A percentile compares a stretch with the other conserved stretches of the same genome.
Conservation (phyloP, 2,113 vertebrate genomes). For the Chaenogobius annularis region DNA sequence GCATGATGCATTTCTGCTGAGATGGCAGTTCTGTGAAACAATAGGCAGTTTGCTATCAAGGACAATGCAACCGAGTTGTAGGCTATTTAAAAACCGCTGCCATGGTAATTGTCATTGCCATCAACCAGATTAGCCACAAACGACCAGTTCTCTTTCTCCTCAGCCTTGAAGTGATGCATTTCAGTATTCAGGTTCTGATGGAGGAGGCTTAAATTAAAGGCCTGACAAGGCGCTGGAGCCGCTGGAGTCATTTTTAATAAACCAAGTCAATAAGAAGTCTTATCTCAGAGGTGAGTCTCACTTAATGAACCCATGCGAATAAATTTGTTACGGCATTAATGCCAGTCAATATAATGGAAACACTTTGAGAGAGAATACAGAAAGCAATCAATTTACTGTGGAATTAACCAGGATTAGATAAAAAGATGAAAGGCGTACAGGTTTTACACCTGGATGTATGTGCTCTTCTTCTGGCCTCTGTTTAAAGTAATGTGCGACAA, state of each 20-base stretch:
- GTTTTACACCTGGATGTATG: neutral
- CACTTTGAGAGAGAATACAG: conserved; percentile 2
- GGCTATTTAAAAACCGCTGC: conserved; percentile 16
- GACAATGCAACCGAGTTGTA: conserved; percentile 34
- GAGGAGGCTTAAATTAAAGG: neutral
- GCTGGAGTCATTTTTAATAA: conserved; percentile 1
- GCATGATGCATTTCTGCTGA: conserved; percentile 3
- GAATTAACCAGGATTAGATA: conserved; percentile 1
- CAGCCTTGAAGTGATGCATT: neutral
- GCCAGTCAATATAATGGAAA: conserved; percentile 12
- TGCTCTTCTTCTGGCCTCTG: neutral
- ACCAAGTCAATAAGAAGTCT: conserved; percentile 1
- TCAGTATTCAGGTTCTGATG: conserved; percentile 2
- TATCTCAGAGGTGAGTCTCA: neutral
- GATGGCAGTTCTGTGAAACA: neutral
- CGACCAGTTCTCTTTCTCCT: conserved; percentile 3
- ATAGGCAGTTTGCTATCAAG: conserved; percentile 26
- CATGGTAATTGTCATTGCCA: neutral
- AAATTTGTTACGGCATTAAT: neutral
- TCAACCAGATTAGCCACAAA: conserved; percentile 3
- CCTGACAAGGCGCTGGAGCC: neutral
- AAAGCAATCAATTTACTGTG: neutral
- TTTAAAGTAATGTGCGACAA: neutral
- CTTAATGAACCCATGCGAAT: neutral
- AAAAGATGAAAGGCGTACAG: neutral